Base-by-base conservation (phyloP, 2,888 invertebrate species). In the Agrotis clavis region DNA sequence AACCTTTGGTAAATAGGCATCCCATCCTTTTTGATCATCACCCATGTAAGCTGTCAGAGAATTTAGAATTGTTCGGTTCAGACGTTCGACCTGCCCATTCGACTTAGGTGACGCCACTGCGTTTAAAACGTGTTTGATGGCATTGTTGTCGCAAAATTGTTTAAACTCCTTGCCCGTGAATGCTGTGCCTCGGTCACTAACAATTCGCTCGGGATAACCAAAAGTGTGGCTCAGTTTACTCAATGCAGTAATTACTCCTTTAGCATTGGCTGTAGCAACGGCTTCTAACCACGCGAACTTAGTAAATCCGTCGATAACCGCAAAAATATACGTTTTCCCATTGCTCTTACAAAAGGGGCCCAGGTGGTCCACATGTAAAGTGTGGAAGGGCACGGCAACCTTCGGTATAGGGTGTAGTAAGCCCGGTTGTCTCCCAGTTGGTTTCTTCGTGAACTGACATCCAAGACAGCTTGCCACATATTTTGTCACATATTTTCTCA, bases 11-110 rank as follows among this genome's bases (percentile, higher is more conserved):
- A 50, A 50, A n/a, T 50, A 50, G 50, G 9, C 50, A 50, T 50
- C 50, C 50, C 50, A 50, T 50, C 50, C 50, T 50, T 50, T 50
- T 50, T 50, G 50, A 50, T 50, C n/a, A 50, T 50, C n/a, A n/a
- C n/a, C n/a, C n/a, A n/a, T n/a, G n/a, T n/a, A n/a, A n/a, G n/a
- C n/a, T n/a, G n/a, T n/a, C n/a, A n/a, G n/a, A n/a, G n/a, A n/a
- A n/a, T n/a, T n/a, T n/a, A n/a, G n/a, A n/a, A n/a, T n/a, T n/a
- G 50, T 50, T 9, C 50, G 50, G 50, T 50, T 50, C 50, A 50
- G 50, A 19, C 50, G 50, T 50, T 50, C 50, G 50, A 50, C 50
- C 50, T 50, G 50, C n/a, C 50, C 50, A 50, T 50, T 50, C 11
- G 50, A 19, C 50, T n/a, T 19, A 9, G 50, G 50, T 50, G 50